phyloP scores from a whole-genome alignment of 2,113 vertebrate genomes.

The Corythornis vintsioides region DNA sequence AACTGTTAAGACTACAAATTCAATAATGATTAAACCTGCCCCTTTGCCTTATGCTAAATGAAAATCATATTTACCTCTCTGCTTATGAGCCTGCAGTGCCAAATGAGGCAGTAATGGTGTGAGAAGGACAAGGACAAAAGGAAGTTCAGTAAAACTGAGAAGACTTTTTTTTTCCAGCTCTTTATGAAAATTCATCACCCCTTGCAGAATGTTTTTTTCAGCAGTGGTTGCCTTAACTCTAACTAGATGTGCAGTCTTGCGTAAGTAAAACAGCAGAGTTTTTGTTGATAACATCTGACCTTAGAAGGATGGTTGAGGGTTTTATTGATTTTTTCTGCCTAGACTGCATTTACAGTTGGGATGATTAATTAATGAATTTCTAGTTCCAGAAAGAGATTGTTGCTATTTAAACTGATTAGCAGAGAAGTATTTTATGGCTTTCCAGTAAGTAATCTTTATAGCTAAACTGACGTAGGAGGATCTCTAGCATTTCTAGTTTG shows the following conservation, averaged over 20 bases:
- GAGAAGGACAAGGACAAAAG: background rate
- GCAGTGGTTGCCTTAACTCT: background rate
- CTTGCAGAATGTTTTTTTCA: background rate
- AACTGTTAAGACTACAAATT: background rate
- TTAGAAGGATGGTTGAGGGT: background rate
- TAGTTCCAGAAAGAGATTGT: constrained; percentile 35
- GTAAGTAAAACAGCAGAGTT: constrained; percentile 19
- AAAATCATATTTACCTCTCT: background rate
- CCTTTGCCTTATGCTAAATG: background rate
- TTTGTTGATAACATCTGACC: constrained; percentile 12
- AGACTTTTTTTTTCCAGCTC: background rate
- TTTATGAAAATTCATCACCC: background rate
- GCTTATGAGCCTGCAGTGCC: background rate
- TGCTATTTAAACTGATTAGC: constrained; percentile 37
- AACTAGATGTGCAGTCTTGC: background rate
- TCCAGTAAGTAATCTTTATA: constrained; percentile 38
- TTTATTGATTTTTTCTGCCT: constrained; percentile 49
- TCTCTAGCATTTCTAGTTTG: background rate
- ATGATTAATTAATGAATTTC: constrained; percentile 55
- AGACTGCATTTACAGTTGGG: background rate
- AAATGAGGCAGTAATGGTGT: background rate
- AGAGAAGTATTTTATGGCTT: constrained; percentile 27
- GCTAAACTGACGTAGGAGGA: background rate
- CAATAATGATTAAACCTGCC: background rate
- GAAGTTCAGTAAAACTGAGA: background rate